These are phyloP conservation scores for Melinaea marsaeus DNA, from an alignment of 2,888 invertebrate species.

Conservation along the genomic window DNA sequence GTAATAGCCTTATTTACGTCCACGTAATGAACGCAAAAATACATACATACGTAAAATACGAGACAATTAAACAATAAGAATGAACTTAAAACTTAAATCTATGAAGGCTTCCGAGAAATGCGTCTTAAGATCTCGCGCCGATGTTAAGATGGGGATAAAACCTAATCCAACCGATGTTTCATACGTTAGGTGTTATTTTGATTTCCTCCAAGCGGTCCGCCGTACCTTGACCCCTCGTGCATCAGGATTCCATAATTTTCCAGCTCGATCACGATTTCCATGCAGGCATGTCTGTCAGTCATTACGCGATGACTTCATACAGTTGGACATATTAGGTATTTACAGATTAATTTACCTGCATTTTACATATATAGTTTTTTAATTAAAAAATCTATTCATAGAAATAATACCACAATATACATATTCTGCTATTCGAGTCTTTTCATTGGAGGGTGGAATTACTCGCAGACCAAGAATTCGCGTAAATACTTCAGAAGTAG, in stretches of 20 bases:
- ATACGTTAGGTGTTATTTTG: not conserved
- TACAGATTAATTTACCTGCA: not conserved
- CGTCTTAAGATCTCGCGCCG: no score
- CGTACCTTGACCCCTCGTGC: conserved; percentile 43
- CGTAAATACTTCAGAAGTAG: conserved; percentile 10
- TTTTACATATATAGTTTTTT: not conserved
- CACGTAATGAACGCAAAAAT: no score
- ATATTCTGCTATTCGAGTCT: no score
- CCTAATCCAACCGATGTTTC: not conserved
- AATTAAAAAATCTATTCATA: no score
- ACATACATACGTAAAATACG: no score
- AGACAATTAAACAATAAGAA: no score
- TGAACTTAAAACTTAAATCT: no score
- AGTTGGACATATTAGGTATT: conserved; percentile 29
- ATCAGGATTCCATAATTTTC: conserved; percentile 54
- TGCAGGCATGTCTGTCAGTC: conserved; percentile 50
- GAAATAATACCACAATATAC: no score
- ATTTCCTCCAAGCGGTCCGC: conserved; percentile 18
- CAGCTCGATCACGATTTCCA: conserved; percentile 63
- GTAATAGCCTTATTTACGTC: not conserved
- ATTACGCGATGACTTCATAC: conserved; percentile 62
- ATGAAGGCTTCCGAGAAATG: no score
- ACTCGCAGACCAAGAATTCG: no score
- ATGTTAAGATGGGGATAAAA: no score
- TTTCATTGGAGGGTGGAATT: no score